phyloP scores from a whole-genome alignment of 2,888 invertebrate species.

The Sphinx pinastri region DNA sequence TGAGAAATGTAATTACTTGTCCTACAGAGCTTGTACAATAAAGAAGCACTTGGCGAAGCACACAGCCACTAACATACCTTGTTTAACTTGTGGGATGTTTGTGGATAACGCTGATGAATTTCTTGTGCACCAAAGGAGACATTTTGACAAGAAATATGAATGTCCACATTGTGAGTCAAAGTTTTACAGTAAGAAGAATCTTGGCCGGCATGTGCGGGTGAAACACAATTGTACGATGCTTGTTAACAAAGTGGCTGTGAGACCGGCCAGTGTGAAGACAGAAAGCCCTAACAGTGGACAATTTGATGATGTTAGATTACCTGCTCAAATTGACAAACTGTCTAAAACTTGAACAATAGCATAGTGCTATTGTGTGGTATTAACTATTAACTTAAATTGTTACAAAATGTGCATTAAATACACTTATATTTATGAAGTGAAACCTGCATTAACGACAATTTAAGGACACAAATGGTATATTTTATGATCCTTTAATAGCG shows the following conservation, averaged over 20 bases:
- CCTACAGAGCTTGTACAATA: conserved; percentile 42
- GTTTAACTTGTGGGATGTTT: conserved; percentile 64
- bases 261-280: conserved; percentile 30
- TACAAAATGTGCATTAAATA: too few relatives aligned
- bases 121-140: conserved; percentile 55
- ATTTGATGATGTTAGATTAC: conserved; percentile 8
- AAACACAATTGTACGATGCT: conserved; percentile 35
- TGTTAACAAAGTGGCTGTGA: conserved; percentile 26
- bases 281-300: conserved; percentile 25
- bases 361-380: not conserved
- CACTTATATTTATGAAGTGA: too few relatives aligned
- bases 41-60: conserved; percentile 60
- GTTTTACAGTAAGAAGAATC: conserved; percentile 51
- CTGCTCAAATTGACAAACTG: not conserved
- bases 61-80: conserved; percentile 53
- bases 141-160: conserved; percentile 57
- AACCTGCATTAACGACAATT: too few relatives aligned
- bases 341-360: not conserved
- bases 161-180: conserved; percentile 60
- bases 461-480: too few relatives aligned
- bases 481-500: too few relatives aligned
- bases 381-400: too few relatives aligned
- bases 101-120: conserved; percentile 54
- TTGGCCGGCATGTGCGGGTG: conserved; percentile 37
- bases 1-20: conserved; percentile 59